A percentile compares a stretch with the other conserved stretches of the same genome.
Evolutionary conservation across 2,113 vertebrate species (phyloP).

Genomic region (Thermophis baileyi): DNA sequence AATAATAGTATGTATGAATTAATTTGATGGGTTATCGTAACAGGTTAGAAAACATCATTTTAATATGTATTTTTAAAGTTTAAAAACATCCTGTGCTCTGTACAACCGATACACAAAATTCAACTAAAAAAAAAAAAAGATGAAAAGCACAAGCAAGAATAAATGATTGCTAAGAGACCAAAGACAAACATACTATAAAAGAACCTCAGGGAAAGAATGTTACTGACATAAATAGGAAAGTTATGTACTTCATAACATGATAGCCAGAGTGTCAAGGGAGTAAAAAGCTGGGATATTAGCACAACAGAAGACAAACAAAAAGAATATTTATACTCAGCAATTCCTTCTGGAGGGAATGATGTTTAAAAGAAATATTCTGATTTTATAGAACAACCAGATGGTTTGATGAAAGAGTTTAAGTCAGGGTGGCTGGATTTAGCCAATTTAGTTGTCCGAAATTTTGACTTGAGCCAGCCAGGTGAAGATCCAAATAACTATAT

Average conservation of each 20-base stretch:
- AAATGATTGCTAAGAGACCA: not conserved
- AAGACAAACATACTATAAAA: not conserved
- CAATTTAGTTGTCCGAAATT: not conserved
- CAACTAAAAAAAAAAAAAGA: not conserved
- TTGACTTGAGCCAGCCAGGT: not conserved
- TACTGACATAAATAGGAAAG: not conserved
- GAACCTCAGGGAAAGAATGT: not conserved
- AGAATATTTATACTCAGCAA: conserved; percentile 8
- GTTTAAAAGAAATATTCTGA: not conserved
- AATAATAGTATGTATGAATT: not conserved
- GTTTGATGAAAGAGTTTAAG: not conserved
- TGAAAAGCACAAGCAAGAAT: not conserved
- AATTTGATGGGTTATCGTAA: not conserved
- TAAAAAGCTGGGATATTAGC: not conserved
- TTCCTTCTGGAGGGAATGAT: not conserved
- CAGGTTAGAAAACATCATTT: not conserved
- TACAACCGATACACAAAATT: not conserved
- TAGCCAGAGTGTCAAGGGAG: not conserved
- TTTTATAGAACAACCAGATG: not conserved
- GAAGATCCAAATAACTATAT: not conserved
- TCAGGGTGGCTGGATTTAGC: not conserved
- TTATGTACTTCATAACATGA: not conserved
- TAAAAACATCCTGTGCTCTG: not conserved
- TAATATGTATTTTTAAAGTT: not conserved
- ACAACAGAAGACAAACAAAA: not conserved